phyloP scores from a whole-genome alignment of 2,797 vertebrate species.

The Crenichthys baileyi region DNA sequence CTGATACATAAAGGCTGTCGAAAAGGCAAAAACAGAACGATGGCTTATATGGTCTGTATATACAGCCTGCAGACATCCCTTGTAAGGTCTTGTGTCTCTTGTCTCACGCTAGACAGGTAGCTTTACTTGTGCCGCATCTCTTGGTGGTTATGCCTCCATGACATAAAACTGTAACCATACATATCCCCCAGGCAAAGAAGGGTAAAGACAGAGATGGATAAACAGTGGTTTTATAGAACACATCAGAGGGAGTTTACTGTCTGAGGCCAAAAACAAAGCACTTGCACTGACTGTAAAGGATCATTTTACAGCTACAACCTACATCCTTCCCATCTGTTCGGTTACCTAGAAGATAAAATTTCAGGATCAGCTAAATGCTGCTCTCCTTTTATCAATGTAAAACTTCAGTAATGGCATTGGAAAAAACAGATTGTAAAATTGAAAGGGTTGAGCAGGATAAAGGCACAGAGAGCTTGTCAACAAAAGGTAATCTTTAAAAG shows the following conservation, averaged over 20 bases:
- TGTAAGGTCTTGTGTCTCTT: constrained; percentile 24
- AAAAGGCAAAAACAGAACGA: constrained; percentile 19
- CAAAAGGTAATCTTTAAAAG: background rate
- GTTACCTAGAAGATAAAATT: constrained; percentile 31
- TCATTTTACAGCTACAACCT: constrained; percentile 43
- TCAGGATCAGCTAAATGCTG: constrained; percentile 39
- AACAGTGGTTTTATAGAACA: constrained; percentile 10
- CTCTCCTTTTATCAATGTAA: constrained; percentile 9
- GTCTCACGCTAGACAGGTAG: constrained; percentile 40
- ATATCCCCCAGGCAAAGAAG: constrained; percentile 51
- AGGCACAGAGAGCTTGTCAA: background rate
- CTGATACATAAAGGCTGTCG: constrained; percentile 10
- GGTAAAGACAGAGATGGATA: constrained; percentile 26
- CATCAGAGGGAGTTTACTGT: constrained; percentile 19
- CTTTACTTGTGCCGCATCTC: constrained; percentile 38
- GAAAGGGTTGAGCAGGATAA: background rate
- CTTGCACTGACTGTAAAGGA: constrained; percentile 44
- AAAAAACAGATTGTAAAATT: background rate
- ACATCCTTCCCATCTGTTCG: constrained; percentile 1
- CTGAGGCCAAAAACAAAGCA: constrained; percentile 9
- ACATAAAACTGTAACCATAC: constrained; percentile 40
- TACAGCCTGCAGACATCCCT: constrained; percentile 56
- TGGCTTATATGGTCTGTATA: constrained; percentile 16
- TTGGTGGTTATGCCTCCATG: constrained; percentile 42
- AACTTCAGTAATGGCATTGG: background rate